A percentile compares a stretch with the other conserved stretches of the same genome.
Evolutionary conservation across 1,140 invertebrate genomes (phyloP).

Genomic region (Tetraneura akinire): DNA sequence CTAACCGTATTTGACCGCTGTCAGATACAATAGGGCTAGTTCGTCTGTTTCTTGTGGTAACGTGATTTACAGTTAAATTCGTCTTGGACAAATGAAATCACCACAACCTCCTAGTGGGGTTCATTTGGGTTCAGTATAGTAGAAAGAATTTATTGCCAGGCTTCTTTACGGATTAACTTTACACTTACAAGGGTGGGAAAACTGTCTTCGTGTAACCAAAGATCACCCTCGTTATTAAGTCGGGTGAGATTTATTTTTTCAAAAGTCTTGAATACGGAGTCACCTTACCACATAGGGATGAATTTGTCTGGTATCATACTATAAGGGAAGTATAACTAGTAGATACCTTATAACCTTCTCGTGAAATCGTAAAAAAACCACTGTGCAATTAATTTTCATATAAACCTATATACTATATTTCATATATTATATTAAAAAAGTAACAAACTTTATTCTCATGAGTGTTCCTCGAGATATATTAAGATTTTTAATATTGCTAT

Average conservation of each 20-base stretch:
- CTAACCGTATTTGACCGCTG: slow-evolving; percentile 3
- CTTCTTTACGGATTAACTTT: slow-evolving; percentile 27
- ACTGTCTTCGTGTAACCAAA: slow-evolving; percentile 19
- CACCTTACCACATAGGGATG: background rate
- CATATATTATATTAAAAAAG: too few species aligned
- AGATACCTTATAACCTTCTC: slow-evolving; percentile 17
- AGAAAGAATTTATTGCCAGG: slow-evolving; percentile 27
- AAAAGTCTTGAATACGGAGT: background rate
- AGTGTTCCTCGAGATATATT: too few species aligned
- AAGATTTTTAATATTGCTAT: too few species aligned
- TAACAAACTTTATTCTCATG: too few species aligned
- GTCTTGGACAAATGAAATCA: slow-evolving; percentile 29
- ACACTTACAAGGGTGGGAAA: slow-evolving; percentile 26
- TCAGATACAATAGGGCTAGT: background rate
- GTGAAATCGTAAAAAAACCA: background rate
- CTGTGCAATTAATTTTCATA: background rate
- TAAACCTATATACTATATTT: too few species aligned
- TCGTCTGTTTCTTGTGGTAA: background rate
- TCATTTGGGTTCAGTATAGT: slow-evolving; percentile 3
- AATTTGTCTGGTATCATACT: slow-evolving; percentile 15
- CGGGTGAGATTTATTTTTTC: slow-evolving; percentile 38
- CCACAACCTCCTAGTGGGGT: background rate
- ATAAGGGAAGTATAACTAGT: background rate
- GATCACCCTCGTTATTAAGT: slow-evolving; percentile 16
- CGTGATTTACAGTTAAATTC: slow-evolving; percentile 2